Conservation (phyloP, 2,113 vertebrate species). For the Chamaetylas fuelleborni region DNA sequence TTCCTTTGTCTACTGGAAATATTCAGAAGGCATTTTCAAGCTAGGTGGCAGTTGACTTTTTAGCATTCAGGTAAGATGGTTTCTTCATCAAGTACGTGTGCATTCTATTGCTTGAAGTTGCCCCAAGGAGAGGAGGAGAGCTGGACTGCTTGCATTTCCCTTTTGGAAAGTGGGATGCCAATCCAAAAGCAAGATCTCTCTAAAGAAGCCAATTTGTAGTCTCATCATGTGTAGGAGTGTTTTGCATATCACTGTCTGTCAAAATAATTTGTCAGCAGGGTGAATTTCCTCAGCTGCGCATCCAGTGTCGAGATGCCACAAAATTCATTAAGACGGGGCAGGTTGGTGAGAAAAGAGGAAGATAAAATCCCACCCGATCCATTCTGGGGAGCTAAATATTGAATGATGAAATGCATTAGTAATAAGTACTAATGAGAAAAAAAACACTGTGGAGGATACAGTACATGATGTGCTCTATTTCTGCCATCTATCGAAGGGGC, state of each 20-base stretch:
- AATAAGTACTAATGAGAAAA: background rate
- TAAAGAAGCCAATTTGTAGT: slow-evolving; percentile 19
- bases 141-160: background rate
- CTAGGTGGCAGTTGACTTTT: background rate
- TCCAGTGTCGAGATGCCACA: slow-evolving; percentile 18
- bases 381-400: background rate
- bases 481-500: background rate
- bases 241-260: slow-evolving; percentile 27
- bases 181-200: slow-evolving; percentile 11
- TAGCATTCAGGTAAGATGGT: background rate
- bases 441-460: background rate
- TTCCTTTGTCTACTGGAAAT: slow-evolving; percentile 2
- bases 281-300: slow-evolving; percentile 11
- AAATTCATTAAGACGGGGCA: slow-evolving; percentile 2
- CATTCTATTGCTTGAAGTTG: background rate
- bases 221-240: background rate
- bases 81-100: background rate
- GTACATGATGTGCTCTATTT: background rate
- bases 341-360: background rate
- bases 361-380: background rate
- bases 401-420: background rate
- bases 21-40: slow-evolving; percentile 8
- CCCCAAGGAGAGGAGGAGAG: background rate
- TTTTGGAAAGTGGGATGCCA: background rate
- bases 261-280: slow-evolving; percentile 41